Evolutionary conservation across 2,797 vertebrate genomes (phyloP).

Genomic region (Rallus crepitans): DNA sequence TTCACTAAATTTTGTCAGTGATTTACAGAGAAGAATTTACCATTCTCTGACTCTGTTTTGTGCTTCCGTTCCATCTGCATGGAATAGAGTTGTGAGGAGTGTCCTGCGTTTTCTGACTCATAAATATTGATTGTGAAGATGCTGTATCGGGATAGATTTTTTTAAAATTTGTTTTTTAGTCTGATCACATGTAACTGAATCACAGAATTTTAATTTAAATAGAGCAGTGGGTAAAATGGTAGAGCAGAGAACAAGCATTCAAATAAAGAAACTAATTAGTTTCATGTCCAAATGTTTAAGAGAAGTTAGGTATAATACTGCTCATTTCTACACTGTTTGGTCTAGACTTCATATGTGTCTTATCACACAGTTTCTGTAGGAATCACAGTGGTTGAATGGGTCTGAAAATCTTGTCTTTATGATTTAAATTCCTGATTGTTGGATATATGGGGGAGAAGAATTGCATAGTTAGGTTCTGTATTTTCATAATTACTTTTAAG

Average conservation of each 20-base stretch:
- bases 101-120: background rate
- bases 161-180: background rate
- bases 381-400: background rate
- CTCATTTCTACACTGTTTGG: too few species aligned
- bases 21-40: background rate
- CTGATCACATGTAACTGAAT: background rate
- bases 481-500: background rate
- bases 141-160: background rate
- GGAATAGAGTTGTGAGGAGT: background rate
- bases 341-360: too few species aligned
- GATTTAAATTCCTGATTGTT: background rate
- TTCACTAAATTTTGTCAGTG: background rate
- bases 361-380: too few species aligned
- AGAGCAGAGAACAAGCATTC: background rate
- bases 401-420: background rate
- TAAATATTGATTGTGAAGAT: background rate
- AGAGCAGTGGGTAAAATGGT: background rate
- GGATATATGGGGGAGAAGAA: background rate
- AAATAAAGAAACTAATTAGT: background rate
- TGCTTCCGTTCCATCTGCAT: background rate
- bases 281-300: too few species aligned
- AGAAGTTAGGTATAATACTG: too few species aligned
- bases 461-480: background rate
- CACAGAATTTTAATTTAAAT: background rate
- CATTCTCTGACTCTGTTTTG: background rate